Evolutionary conservation across 1,140 invertebrate genomes (phyloP), one percentile per base, ranked within the genome.

Genomic region (Nasonia giraulti): DNA sequence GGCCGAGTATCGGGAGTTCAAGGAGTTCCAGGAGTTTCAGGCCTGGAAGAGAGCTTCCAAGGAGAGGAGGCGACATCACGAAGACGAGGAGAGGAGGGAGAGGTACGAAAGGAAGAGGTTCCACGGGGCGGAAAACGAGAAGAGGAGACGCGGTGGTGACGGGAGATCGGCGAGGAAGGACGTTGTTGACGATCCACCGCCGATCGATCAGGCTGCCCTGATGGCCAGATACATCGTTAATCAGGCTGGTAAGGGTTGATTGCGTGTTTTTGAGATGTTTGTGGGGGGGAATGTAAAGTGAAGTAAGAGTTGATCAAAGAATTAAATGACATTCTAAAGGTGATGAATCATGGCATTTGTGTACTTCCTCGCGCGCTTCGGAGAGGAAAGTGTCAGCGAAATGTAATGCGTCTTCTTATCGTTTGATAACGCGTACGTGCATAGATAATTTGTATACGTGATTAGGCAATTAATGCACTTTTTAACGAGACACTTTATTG

Each of bases 201-300:
- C 93, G 10, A 89, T 89, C 31, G 87, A 92, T 80, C 76, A 94
- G 79, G 91, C 90, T 12, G 93, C 92, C 1, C 89, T 91, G 83
- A 94, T 94, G 92, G 94, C 93, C 8, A 88, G 94, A 87, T 95
- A 93, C 82, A 92, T 95, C 86, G 94, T 94, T 7, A 93, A 94
- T 88, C 90, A 93, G 86, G 78, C 83, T 82, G 91, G 94, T 94
- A 91, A 89, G 80, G 85, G 23, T n/a, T n/a, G 40, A 44, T 27
- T 75, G 2, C 17, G 8, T 27, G 75, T 66, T 17, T 20, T 23
- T 14, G 62, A n/a, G 62, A 14, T 27, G 62, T 10, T 68, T 68
- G 0, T n/a, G 10, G 6, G 17, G 17, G 17, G 62, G 2, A 68
- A 47, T 37, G 27, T 27, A 27, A 37, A 37, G 33, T 37, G 33